phyloP scores from a whole-genome alignment of 2,797 vertebrate species.

The Enteromius argenteus region DNA sequence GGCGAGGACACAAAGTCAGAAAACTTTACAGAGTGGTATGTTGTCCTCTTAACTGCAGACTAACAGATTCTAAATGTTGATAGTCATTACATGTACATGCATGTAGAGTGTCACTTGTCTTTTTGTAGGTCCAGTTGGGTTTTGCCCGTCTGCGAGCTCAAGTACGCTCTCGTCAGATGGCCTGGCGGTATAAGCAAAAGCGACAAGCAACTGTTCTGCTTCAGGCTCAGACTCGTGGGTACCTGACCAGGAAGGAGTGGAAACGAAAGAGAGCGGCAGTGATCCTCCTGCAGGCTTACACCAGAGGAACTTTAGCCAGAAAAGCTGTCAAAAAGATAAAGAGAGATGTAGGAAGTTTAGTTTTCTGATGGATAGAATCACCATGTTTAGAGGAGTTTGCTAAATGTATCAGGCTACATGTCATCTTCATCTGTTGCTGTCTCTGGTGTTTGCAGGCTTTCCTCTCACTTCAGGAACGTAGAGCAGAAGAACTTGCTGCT shows the following conservation, averaged over 20 bases:
- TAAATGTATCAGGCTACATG: neutral
- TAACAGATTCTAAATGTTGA: neutral
- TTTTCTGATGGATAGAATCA: conserved; percentile 5
- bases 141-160: conserved; percentile 90
- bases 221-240: conserved; percentile 83
- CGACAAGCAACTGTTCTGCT: conserved; percentile 73
- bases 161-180: conserved; percentile 81
- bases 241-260: conserved; percentile 80
- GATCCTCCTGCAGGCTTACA: conserved; percentile 85
- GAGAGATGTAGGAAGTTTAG: conserved; percentile 73
- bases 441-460: conserved; percentile 73
- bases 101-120: conserved; percentile 22
- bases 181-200: conserved; percentile 77
- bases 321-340: conserved; percentile 74
- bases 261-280: conserved; percentile 80
- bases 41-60: neutral
- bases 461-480: conserved; percentile 70
- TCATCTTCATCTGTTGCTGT: neutral
- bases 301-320: conserved; percentile 85
- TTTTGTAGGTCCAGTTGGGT: conserved; percentile 84
- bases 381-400: neutral
- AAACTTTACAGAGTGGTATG: conserved; percentile 86
- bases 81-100: neutral
- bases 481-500: conserved; percentile 66
- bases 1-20: conserved; percentile 86